phyloP scores from a whole-genome alignment of 1,140 invertebrate genomes.

The Drosophila parabipectinata region DNA sequence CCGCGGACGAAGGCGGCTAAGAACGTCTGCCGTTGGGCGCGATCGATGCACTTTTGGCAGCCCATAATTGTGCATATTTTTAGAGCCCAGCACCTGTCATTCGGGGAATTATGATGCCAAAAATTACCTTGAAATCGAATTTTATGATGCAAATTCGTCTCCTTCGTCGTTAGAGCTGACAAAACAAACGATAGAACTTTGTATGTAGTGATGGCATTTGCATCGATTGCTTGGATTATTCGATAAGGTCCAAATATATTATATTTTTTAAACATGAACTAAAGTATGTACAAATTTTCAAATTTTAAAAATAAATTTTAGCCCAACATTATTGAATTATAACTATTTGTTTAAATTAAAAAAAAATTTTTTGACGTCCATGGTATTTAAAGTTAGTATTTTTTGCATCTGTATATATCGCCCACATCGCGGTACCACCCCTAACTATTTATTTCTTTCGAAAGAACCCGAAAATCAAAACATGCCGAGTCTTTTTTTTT shows the following conservation, averaged over 20 bases:
- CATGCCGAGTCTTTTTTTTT: slow-evolving; percentile 15
- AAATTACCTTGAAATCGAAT: slow-evolving; percentile 70
- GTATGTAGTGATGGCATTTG: background rate
- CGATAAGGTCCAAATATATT: background rate
- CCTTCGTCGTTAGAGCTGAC: slow-evolving; percentile 8
- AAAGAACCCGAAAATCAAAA: slow-evolving; percentile 14
- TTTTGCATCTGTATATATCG: background rate
- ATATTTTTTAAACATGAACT: background rate
- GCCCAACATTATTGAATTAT: too few species aligned
- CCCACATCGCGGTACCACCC: background rate
- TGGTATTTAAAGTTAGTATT: background rate
- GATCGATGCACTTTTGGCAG: slow-evolving; percentile 61
- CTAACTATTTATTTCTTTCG: background rate
- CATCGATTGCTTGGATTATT: slow-evolving; percentile 2
- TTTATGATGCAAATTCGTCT: slow-evolving; percentile 34
- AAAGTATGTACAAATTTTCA: background rate
- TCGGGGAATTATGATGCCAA: slow-evolving; percentile 56
- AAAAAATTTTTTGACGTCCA: too few species aligned
- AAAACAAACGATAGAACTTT: background rate
- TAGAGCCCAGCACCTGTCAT: slow-evolving; percentile 67
- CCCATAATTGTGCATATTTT: slow-evolving; percentile 72
- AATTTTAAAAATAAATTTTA: background rate
- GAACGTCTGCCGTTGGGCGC: slow-evolving; percentile 49
- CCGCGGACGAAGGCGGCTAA: slow-evolving; percentile 8
- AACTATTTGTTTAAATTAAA: background rate